A percentile compares a stretch with the other conserved stretches of the same genome.
These are phyloP conservation scores for Eublepharis macularius DNA, from an alignment of 2,113 vertebrate genomes.

Conservation along the genomic window DNA sequence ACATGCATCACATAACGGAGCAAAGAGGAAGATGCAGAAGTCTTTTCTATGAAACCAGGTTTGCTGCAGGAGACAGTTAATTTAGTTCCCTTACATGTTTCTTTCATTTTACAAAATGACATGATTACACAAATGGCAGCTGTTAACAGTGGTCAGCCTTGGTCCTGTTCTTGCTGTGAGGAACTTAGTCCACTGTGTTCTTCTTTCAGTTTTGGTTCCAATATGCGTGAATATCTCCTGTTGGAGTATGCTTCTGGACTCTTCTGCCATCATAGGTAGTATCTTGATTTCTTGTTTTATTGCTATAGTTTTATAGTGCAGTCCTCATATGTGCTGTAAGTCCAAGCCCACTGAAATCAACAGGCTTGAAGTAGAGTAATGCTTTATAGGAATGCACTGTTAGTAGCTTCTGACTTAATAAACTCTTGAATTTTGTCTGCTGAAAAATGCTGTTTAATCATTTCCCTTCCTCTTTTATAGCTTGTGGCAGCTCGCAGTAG, in stretches of 20 bases:
- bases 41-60: not conserved
- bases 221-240: constrained; percentile 95
- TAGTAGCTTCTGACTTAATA: not conserved
- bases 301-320: not conserved
- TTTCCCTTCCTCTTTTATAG: constrained; percentile 65
- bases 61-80: not conserved
- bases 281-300: not conserved
- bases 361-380: not conserved
- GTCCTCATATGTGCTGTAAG: too few species aligned
- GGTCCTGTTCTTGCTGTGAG: not conserved
- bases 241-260: constrained; percentile 94
- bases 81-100: not conserved
- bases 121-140: not conserved
- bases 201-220: constrained; percentile 89
- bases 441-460: not conserved
- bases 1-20: not conserved
- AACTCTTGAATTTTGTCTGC: not conserved
- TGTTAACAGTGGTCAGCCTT: not conserved
- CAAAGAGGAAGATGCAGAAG: not conserved
- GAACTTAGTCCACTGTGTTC: not conserved
- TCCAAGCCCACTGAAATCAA: too few species aligned
- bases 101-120: not conserved
- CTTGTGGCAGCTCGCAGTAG: constrained; percentile 95
- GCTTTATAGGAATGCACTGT: not conserved
- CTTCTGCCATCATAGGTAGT: constrained; percentile 94